These are phyloP conservation scores for Dynastes grantii DNA, from an alignment of 2,888 invertebrate genomes.

Conservation along the genomic window DNA sequence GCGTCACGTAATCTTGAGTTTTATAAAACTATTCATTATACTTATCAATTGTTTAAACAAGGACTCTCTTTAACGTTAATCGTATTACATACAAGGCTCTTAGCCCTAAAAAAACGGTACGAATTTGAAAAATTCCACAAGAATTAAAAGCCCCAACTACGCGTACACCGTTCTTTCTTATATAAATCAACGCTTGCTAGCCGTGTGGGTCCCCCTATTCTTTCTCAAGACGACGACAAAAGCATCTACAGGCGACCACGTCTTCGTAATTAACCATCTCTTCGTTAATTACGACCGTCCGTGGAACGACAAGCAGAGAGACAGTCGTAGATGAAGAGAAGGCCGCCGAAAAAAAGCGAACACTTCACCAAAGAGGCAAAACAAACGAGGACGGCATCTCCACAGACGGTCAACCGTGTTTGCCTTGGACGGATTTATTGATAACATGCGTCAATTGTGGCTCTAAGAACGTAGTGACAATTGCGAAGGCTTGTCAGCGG, in stretches of 20 bases:
- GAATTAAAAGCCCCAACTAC: too few species aligned
- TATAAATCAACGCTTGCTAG: too few species aligned
- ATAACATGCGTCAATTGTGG: slow-evolving; percentile 31
- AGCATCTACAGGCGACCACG: not conserved
- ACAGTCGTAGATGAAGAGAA: slow-evolving; percentile 5
- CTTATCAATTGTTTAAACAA: too few species aligned
- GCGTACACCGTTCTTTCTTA: too few species aligned
- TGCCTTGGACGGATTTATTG: slow-evolving; percentile 32
- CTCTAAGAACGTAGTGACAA: slow-evolving; percentile 33
- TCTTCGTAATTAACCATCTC: slow-evolving; percentile 6
- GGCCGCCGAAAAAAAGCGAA: slow-evolving; percentile 9
- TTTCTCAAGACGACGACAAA: too few species aligned
- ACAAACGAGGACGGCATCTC: not conserved
- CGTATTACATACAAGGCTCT: too few species aligned
- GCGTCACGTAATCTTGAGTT: too few species aligned
- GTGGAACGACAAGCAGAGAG: not conserved
- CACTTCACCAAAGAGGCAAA: not conserved
- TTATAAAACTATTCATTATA: too few species aligned
- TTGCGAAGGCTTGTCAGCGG: slow-evolving; percentile 34
- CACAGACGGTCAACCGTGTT: not conserved
- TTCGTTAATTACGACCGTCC: slow-evolving; percentile 14
- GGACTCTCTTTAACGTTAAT: too few species aligned
- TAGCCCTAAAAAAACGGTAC: too few species aligned
- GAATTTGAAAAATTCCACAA: too few species aligned
- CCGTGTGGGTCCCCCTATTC: too few species aligned